These are phyloP conservation scores for Pocillopora verrucosa DNA, from an alignment of 64 coral and sea anemone genomes.

Conservation along the genomic window DNA sequence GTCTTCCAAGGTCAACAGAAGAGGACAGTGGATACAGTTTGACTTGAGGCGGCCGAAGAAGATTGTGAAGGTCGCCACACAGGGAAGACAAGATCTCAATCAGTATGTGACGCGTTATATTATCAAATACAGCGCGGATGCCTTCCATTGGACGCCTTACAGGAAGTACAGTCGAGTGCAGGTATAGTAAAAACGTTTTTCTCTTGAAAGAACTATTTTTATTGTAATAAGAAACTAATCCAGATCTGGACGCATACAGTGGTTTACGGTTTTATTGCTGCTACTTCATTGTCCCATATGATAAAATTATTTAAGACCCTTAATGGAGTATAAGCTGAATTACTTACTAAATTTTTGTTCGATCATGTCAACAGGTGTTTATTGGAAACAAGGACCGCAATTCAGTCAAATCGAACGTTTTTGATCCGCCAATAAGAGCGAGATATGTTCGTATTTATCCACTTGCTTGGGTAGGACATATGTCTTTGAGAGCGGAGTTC, in stretches of 20 bases:
- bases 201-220: too few species aligned
- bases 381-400: slow-evolving; percentile 55
- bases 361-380: slow-evolving; percentile 29
- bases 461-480: slow-evolving; percentile 45
- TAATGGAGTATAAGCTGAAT: neutral
- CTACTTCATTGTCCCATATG: too few species aligned
- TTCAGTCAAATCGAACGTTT: slow-evolving; percentile 49
- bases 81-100: slow-evolving; percentile 27
- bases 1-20: slow-evolving; percentile 42
- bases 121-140: slow-evolving; percentile 48
- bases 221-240: too few species aligned
- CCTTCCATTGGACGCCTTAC: slow-evolving; percentile 31
- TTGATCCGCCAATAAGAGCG: slow-evolving; percentile 55
- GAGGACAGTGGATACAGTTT: slow-evolving; percentile 45
- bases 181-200: neutral
- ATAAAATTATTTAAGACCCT: neutral
- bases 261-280: too few species aligned
- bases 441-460: slow-evolving; percentile 59
- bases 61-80: slow-evolving; percentile 48
- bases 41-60: slow-evolving; percentile 35
- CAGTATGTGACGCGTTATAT: slow-evolving; percentile 37
- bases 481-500: slow-evolving; percentile 60
- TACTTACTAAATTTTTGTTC: neutral
- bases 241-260: too few species aligned
- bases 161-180: slow-evolving; percentile 16